These are phyloP conservation scores for Ciconia nigra DNA, from an alignment of 2,797 vertebrate species.

Conservation along the genomic window DNA sequence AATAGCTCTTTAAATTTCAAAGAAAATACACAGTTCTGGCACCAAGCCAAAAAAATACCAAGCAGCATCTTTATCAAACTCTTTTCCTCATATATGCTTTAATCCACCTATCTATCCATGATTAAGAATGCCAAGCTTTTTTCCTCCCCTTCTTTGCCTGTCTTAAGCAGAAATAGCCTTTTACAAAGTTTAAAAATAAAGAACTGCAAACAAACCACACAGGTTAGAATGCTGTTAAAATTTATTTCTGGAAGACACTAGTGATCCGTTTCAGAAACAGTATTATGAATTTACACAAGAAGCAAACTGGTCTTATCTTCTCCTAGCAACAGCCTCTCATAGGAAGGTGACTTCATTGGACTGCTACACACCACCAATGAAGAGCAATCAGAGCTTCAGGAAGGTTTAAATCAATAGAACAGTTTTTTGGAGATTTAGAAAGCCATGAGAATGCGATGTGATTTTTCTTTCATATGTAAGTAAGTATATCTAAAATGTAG, in stretches of 20 bases:
- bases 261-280: background rate
- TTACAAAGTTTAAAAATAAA: background rate
- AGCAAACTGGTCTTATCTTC: slow-evolving; percentile 7
- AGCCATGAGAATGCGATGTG: background rate
- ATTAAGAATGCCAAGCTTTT: background rate
- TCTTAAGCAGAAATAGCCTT: background rate
- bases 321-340: background rate
- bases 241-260: background rate
- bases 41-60: background rate
- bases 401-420: slow-evolving; percentile 20
- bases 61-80: background rate
- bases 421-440: background rate
- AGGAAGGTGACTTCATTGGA: background rate
- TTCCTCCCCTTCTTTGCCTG: background rate
- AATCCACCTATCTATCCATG: background rate
- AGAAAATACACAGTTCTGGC: background rate
- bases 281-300: background rate
- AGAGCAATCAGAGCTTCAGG: background rate
- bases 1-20: background rate
- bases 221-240: background rate
- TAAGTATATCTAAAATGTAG: background rate
- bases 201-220: background rate
- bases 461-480: background rate
- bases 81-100: background rate
- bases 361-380: background rate